A percentile compares a stretch with the other conserved stretches of the same genome.
These are phyloP conservation scores for Tonatia bakeri DNA, from an alignment of 2,113 vertebrate species.

Conservation along the genomic window DNA sequence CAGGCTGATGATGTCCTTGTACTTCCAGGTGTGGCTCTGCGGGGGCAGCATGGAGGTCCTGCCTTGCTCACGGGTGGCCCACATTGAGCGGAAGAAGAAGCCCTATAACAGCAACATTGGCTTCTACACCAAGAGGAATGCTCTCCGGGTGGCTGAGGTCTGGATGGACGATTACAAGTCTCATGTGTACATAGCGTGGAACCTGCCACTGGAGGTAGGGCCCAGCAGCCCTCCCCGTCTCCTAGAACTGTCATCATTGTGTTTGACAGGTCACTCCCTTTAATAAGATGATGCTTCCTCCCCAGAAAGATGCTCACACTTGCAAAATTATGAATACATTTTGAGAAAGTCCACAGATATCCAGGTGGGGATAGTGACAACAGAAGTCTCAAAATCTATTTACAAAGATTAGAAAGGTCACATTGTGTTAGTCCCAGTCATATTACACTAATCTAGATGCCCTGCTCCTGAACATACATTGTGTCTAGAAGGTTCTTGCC, in stretches of 20 bases:
- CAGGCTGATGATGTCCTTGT: background rate
- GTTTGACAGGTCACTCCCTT: background rate
- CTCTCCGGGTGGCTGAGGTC: slow-evolving; percentile 95
- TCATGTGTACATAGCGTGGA: slow-evolving; percentile 97
- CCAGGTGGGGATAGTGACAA: background rate
- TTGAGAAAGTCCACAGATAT: background rate
- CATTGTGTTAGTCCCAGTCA: background rate
- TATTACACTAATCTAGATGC: background rate
- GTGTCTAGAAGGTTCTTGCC: background rate
- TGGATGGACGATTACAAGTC: slow-evolving; percentile 99
- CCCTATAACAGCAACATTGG: slow-evolving; percentile 96
- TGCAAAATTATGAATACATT: background rate
- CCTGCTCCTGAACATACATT: background rate
- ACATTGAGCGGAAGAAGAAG: slow-evolving; percentile 95
- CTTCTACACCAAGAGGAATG: slow-evolving; percentile 95
- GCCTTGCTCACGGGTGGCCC: slow-evolving; percentile 95
- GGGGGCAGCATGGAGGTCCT: slow-evolving; percentile 99
- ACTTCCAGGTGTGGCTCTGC: slow-evolving; percentile 93
- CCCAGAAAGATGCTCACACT: background rate
- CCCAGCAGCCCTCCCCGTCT: rapidly evolving
- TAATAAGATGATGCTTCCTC: background rate
- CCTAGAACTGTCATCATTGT: background rate
- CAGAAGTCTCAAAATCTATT: background rate
- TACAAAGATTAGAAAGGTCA: background rate
- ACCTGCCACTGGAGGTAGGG: slow-evolving; percentile 92